Evolutionary conservation across 2,113 vertebrate genomes (phyloP), one percentile per base, ranked within the genome.

Genomic region (Colinus virginianus): DNA sequence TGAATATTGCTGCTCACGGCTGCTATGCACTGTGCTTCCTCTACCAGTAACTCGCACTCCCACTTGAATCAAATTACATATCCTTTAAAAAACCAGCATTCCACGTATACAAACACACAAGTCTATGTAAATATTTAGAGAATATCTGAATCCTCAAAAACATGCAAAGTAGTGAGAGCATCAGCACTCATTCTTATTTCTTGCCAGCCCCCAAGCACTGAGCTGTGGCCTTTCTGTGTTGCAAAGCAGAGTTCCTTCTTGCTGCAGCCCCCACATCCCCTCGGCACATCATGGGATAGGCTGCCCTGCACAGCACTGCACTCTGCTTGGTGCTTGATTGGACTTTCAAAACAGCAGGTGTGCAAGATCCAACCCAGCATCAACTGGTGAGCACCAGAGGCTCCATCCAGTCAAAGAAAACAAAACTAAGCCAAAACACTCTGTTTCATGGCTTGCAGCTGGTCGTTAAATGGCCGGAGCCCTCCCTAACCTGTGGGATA

Each of bases 321-420:
- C 64, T 83, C 88, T 1, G 8, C 85, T 77, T 88, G 94, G 90
- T 22, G 5, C 90, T 97, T 96, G 53, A 90, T 74, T 51, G 79
- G 86, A n/a, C n/a, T 92, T 96, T 94, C 90, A 91, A 96, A 95
- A 80, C 87, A 97, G 87, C 94, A 97, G 96, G 95, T 96, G 91
- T 70, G 89, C 72, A 74, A 96, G 95, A 92, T 62, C 80, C 90
- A 94, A 15, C 66, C 67, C 79, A 3, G 22, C 93, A 75, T 95
- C 95, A 93, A 78, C 58, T 94, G 38, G 79, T 75, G 42, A 34
- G 93, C 93, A 89, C 55, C 94, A 96, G 83, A 94, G 67, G 77
- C 87, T 95, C 78, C 61, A 30, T 89, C 89, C 93, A 82, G 77
- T 51, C 94, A 91, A 86, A 92, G 0, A 22, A 67, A 90, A 69